These are phyloP conservation scores for Heterohyrax brucei DNA, from an alignment of 2,797 vertebrate genomes.

Conservation along the genomic window DNA sequence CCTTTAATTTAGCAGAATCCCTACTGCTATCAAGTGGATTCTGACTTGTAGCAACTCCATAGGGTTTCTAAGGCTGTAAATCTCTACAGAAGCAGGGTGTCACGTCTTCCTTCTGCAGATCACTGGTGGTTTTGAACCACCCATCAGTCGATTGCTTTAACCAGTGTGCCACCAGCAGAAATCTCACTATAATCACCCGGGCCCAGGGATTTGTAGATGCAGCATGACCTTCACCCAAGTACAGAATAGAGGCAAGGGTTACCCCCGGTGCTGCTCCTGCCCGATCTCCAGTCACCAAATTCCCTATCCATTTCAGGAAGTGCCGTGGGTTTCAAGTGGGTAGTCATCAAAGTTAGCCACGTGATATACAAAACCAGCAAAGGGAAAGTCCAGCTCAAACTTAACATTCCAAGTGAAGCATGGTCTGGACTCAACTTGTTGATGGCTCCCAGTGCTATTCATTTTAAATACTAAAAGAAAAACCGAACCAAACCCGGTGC, in stretches of 20 bases:
- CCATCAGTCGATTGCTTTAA: too few relatives aligned
- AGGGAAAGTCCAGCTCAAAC: conserved; percentile 14
- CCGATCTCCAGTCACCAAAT: background rate
- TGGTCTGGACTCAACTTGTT: background rate
- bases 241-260: rapidly evolving
- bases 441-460: background rate
- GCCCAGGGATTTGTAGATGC: background rate
- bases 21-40: too few relatives aligned
- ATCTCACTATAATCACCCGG: background rate
- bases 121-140: background rate
- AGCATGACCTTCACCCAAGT: background rate
- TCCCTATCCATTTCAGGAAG: background rate
- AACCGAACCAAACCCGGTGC: too few relatives aligned
- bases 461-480: background rate
- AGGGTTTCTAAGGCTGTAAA: too few relatives aligned
- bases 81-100: too few relatives aligned
- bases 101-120: too few relatives aligned
- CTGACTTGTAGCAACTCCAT: too few relatives aligned
- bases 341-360: rapidly evolving
- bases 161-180: background rate
- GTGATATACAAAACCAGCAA: background rate
- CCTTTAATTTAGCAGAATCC: background rate
- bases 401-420: background rate
- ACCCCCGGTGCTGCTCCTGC: too few relatives aligned
- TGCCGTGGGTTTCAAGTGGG: background rate